Evolutionary conservation across 2,113 vertebrate genomes (phyloP).

Genomic region (Eonycteris spelaea): DNA sequence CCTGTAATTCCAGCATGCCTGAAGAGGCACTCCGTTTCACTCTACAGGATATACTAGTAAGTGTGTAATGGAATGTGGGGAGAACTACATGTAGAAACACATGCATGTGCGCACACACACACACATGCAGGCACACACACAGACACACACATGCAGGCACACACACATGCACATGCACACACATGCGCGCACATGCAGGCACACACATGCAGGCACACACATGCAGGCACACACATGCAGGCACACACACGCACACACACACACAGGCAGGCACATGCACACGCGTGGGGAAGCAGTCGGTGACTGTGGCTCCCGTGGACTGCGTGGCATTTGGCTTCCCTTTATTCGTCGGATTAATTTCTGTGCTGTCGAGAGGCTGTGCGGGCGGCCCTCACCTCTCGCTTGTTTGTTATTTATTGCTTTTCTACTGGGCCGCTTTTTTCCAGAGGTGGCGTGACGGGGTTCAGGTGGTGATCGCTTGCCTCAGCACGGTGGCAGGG

Average conservation of each 20-base stretch:
- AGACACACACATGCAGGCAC: too few species aligned
- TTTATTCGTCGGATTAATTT: not conserved
- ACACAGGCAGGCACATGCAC: too few species aligned
- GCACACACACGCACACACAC: too few species aligned
- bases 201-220: too few species aligned
- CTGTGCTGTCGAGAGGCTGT: not conserved
- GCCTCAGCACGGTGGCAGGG: not conserved
- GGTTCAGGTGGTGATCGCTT: not conserved
- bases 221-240: rapidly evolving
- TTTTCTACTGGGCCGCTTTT: not conserved
- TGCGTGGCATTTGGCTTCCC: too few species aligned
- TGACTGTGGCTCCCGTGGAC: not conserved
- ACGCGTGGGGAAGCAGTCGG: rapidly evolving
- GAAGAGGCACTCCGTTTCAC: not conserved
- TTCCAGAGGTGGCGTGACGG: not conserved
- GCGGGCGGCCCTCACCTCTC: not conserved
- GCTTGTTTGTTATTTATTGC: not conserved
- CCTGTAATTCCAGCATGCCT: rapidly evolving
- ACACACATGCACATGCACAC: too few species aligned
- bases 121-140: too few species aligned
- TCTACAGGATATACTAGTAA: rapidly evolving
- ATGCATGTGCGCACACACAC: too few species aligned
- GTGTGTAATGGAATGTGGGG: rapidly evolving
- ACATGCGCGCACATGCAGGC: too few species aligned
- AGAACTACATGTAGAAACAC: not conserved